Conservation (phyloP, 2,888 invertebrate species). For the Hybos culiciformis region DNA sequence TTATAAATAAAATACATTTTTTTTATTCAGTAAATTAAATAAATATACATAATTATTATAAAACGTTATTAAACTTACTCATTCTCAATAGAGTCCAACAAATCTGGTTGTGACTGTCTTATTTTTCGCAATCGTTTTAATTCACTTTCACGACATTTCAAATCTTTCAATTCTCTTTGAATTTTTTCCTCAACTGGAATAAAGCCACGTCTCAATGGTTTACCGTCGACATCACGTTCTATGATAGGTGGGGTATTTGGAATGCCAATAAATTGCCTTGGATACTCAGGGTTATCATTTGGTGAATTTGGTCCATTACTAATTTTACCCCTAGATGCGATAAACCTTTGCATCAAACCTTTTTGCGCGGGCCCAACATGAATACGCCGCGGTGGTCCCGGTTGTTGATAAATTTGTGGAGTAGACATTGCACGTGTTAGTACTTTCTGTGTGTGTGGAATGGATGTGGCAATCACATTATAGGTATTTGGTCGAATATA, state of each 20-base stretch:
- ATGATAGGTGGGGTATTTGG: conserved; percentile 36
- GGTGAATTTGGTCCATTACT: conserved; percentile 16
- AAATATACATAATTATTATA: neutral
- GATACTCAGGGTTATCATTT: conserved; percentile 11
- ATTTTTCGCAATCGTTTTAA: conserved; percentile 54
- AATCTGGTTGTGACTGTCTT: conserved; percentile 47
- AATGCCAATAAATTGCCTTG: conserved; percentile 25
- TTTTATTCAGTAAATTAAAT: neutral
- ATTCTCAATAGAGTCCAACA: conserved; percentile 46
- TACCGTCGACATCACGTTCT: conserved; percentile 45
- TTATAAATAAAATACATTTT: neutral
- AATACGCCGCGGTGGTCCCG: conserved; percentile 41
- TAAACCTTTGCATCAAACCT: conserved; percentile 74
- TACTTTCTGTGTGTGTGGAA: conserved; percentile 28
- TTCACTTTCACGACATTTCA: conserved; percentile 69
- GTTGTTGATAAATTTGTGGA: conserved; percentile 20
- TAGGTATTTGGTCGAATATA: conserved; percentile 32
- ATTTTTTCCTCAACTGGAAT: conserved; percentile 81
- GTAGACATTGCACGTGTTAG: conserved; percentile 30
- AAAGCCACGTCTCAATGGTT: conserved; percentile 58
- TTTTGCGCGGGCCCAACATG: conserved; percentile 50
- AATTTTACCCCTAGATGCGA: conserved; percentile 64
- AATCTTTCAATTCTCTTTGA: conserved; percentile 70
- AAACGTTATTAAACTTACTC: conserved; percentile 30
- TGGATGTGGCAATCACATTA: conserved; percentile 29